Evolutionary conservation across 2,113 vertebrate genomes (phyloP).

Genomic region (Xenotilapia flavipinnis): DNA sequence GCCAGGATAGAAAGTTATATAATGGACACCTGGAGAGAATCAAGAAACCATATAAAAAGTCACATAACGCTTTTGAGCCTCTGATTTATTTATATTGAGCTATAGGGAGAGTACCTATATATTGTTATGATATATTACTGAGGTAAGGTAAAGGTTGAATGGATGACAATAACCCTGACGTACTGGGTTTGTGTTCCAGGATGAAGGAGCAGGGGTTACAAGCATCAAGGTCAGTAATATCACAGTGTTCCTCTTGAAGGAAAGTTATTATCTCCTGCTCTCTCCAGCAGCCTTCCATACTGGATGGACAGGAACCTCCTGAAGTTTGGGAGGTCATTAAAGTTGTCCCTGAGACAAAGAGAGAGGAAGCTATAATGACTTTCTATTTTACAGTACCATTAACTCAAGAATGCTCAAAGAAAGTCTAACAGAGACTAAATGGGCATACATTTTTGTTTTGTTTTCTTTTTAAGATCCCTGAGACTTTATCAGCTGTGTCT

Average conservation of each 20-base stretch:
- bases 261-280: constrained; percentile 41
- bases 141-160: neutral
- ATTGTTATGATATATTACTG: neutral
- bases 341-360: constrained; percentile 31
- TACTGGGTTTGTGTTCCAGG: constrained; percentile 53
- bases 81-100: neutral
- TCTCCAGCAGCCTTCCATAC: constrained; percentile 50
- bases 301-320: constrained; percentile 33
- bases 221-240: constrained; percentile 40
- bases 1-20: constrained; percentile 36
- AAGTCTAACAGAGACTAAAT: neutral
- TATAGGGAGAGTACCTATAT: neutral
- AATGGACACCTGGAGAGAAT: constrained; percentile 28
- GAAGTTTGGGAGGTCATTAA: constrained; percentile 25
- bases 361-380: neutral
- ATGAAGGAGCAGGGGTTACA: constrained; percentile 69
- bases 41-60: neutral
- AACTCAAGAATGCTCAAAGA: neutral
- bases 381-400: neutral
- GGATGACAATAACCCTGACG: neutral
- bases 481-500: neutral
- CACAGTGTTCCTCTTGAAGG: constrained; percentile 49
- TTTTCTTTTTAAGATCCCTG: neutral
- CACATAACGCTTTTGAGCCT: neutral
- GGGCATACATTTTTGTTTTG: neutral